A percentile compares a stretch with the other conserved stretches of the same genome.
Evolutionary conservation across 2,888 invertebrate species (phyloP).

Genomic region (Calameuta pallipes): DNA sequence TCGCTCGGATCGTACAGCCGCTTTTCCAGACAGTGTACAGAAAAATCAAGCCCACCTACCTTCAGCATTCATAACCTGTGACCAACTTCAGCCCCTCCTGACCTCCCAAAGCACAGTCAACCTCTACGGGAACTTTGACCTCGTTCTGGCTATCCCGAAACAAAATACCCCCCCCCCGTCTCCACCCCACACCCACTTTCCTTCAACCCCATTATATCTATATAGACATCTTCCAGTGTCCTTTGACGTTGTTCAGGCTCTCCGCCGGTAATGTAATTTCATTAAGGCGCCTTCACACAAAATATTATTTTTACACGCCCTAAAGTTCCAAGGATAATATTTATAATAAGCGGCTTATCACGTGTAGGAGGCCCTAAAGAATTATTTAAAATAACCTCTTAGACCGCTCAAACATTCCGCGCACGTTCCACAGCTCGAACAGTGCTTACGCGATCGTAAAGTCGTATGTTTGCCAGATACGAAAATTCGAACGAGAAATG

Average conservation of each 20-base stretch:
- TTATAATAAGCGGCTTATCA: neutral
- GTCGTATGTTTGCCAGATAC: neutral
- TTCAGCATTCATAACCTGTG: slow-evolving; percentile 41
- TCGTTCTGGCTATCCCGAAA: neutral
- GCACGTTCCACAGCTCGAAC: neutral
- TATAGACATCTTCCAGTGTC: neutral
- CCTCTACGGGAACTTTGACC: neutral
- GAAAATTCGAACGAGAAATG: neutral
- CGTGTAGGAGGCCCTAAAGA: neutral
- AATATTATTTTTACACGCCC: neutral
- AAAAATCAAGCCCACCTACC: slow-evolving; percentile 49
- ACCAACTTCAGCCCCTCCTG: slow-evolving; percentile 26
- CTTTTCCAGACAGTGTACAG: slow-evolving; percentile 29
- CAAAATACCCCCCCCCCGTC: neutral
- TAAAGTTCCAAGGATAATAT: neutral
- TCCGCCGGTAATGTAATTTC: neutral
- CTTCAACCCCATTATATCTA: neutral
- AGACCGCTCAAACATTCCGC: neutral
- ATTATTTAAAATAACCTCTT: neutral
- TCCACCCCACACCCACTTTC: neutral
- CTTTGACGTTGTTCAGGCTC: neutral
- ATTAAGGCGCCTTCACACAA: neutral
- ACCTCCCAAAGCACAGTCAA: slow-evolving; percentile 16
- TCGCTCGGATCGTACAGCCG: neutral
- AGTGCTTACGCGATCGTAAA: neutral